phyloP scores from a whole-genome alignment of 2,888 invertebrate species.

The Gibbula magus region DNA sequence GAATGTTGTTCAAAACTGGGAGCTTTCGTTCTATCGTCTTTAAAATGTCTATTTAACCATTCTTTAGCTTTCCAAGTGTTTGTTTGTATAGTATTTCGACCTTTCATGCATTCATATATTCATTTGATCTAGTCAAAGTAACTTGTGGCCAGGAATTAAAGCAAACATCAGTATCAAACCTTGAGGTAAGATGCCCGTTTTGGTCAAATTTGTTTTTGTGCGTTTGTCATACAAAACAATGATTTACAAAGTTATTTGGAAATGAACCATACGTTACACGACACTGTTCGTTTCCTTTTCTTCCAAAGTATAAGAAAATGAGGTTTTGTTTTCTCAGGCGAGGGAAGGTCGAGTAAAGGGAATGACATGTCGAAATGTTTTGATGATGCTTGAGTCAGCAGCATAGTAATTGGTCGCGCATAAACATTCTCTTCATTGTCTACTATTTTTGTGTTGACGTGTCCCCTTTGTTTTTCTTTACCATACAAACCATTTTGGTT shows the following conservation, averaged over 20 bases:
- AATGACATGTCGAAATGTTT: not conserved
- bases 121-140: constrained; percentile 31
- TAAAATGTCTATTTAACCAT: constrained; percentile 34
- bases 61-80: constrained; percentile 36
- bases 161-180: constrained; percentile 30
- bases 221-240: constrained; percentile 5
- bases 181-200: constrained; percentile 27
- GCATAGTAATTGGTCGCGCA: constrained; percentile 7
- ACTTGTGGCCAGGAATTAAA: constrained; percentile 32
- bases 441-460: too few species aligned
- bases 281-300: too few species aligned
- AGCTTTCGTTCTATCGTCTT: constrained; percentile 41
- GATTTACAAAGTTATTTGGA: too few species aligned
- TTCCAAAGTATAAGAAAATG: too few species aligned
- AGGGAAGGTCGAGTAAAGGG: too few species aligned
- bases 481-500: too few species aligned
- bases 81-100: constrained; percentile 29
- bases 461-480: too few species aligned
- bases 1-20: constrained; percentile 41
- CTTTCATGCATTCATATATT: constrained; percentile 33
- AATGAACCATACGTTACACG: too few species aligned
- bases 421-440: too few species aligned
- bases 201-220: constrained; percentile 7
- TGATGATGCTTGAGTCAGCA: constrained; percentile 9
- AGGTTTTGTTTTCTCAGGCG: too few species aligned